Percentiles rank a stretch among this genome's conserved stretches.
Conservation (phyloP, 2,113 vertebrate genomes). For the Pteruthius melanotis region DNA sequence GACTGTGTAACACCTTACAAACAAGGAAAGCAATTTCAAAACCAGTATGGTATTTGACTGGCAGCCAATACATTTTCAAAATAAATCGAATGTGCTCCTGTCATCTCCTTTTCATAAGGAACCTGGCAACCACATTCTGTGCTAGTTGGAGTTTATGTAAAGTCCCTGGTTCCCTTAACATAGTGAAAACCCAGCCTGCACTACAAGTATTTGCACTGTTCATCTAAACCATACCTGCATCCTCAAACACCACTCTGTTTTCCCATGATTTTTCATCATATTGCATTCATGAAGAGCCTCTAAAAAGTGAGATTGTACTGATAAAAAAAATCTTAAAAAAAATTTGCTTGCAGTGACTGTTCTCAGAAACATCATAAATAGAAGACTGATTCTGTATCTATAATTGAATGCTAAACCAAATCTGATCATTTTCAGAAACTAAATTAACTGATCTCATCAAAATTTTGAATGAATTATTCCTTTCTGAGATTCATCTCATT, state of each 20-base stretch:
- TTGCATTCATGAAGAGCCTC: neutral
- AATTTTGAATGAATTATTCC: neutral
- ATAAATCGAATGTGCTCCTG: slow-evolving; percentile 65
- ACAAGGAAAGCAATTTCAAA: slow-evolving; percentile 60
- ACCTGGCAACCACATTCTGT: slow-evolving; percentile 59
- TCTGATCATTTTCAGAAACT: neutral
- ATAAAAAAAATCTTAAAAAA: neutral
- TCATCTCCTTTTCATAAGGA: slow-evolving; percentile 72
- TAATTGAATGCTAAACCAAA: neutral
- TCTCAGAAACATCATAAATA: neutral
- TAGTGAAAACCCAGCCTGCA: slow-evolving; percentile 10
- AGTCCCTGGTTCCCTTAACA: slow-evolving; percentile 55
- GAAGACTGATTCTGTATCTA: neutral
- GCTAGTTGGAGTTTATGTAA: slow-evolving; percentile 58
- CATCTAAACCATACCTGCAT: slow-evolving; percentile 14
- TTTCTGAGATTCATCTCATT: neutral
- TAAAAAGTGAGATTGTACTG: neutral
- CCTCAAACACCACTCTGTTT: neutral
- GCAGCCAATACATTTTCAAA: slow-evolving; percentile 65
- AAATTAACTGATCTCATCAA: neutral
- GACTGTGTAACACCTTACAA: slow-evolving; percentile 49
- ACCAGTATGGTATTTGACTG: slow-evolving; percentile 65
- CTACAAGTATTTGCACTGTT: slow-evolving; percentile 45
- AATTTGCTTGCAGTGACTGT: neutral
- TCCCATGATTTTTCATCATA: neutral